Conservation (phyloP, 2,888 invertebrate genomes). For the Cataglyphis cursor region DNA sequence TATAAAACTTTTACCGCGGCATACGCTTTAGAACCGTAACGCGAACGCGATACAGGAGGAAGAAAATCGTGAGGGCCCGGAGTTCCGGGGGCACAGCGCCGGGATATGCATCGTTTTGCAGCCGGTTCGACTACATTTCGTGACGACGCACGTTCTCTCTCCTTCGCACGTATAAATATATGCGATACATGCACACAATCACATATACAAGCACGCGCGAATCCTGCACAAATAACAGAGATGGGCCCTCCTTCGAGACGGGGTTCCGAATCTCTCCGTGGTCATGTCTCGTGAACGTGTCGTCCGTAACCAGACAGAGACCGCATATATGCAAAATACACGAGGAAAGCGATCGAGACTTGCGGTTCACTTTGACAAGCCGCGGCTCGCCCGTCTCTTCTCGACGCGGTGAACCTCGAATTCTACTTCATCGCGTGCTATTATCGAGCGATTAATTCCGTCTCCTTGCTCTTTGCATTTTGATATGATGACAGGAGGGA, state of each 20-base stretch:
- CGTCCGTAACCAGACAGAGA: conserved; percentile 47
- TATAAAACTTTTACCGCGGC: conserved; percentile 48
- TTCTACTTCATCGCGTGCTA: conserved; percentile 28
- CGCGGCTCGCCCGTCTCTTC: conserved; percentile 21
- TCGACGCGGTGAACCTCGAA: conserved; percentile 15
- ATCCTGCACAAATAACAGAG: neutral
- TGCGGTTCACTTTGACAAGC: conserved; percentile 39
- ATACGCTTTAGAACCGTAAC: neutral
- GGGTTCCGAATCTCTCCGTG: conserved; percentile 6
- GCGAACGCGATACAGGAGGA: conserved; percentile 29
- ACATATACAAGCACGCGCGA: neutral
- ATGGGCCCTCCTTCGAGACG: neutral
- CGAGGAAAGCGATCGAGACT: conserved; percentile 63
- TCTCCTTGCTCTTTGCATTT: neutral
- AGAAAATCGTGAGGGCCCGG: conserved; percentile 62
- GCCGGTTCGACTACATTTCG: conserved; percentile 82
- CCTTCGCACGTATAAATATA: conserved; percentile 6
- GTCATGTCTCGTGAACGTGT: neutral
- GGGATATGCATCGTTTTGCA: conserved; percentile 67
- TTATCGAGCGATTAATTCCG: conserved; percentile 41
- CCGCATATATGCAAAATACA: conserved; percentile 74
- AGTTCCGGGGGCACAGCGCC: conserved; percentile 66
- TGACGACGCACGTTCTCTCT: conserved; percentile 67
- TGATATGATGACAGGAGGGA: neutral
- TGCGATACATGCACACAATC: neutral